phyloP scores from a whole-genome alignment of 1,140 invertebrate species.

The Cherax destructor region DNA sequence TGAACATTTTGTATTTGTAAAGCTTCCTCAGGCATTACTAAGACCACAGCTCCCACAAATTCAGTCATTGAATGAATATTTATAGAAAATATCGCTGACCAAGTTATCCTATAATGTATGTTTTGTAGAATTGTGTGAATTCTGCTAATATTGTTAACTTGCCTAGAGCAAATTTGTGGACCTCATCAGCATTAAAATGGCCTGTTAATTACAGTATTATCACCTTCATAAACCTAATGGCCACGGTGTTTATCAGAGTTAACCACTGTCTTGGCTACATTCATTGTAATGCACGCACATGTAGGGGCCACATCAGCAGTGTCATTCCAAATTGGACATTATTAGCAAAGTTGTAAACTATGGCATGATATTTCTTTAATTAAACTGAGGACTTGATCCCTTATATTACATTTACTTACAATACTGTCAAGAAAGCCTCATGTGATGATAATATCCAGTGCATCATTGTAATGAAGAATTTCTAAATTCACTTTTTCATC shows the following conservation, averaged over 20 bases:
- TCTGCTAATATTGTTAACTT: not conserved
- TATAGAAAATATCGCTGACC: not conserved
- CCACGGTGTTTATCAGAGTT: not conserved
- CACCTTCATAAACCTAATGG: not conserved
- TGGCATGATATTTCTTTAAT: not conserved
- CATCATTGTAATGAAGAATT: not conserved
- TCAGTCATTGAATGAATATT: not conserved
- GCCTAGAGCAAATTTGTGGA: not conserved
- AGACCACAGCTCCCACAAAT: slow-evolving; percentile 15
- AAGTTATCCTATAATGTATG: not conserved
- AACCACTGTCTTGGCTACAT: not conserved
- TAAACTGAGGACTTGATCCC: not conserved
- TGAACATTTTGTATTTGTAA: not conserved
- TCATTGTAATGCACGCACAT: not conserved
- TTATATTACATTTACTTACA: not conserved
- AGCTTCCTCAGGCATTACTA: slow-evolving; percentile 20
- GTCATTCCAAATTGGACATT: slow-evolving; percentile 2
- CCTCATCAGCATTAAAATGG: slow-evolving; percentile 1
- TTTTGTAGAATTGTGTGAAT: slow-evolving; percentile 8
- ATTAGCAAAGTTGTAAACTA: not conserved
- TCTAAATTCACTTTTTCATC: not conserved
- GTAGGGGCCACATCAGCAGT: slow-evolving; percentile 27
- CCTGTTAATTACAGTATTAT: not conserved
- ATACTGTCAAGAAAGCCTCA: not conserved
- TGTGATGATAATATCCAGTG: not conserved